Conservation (phyloP, 2,797 vertebrate species). For the Pangasius krempfi region DNA sequence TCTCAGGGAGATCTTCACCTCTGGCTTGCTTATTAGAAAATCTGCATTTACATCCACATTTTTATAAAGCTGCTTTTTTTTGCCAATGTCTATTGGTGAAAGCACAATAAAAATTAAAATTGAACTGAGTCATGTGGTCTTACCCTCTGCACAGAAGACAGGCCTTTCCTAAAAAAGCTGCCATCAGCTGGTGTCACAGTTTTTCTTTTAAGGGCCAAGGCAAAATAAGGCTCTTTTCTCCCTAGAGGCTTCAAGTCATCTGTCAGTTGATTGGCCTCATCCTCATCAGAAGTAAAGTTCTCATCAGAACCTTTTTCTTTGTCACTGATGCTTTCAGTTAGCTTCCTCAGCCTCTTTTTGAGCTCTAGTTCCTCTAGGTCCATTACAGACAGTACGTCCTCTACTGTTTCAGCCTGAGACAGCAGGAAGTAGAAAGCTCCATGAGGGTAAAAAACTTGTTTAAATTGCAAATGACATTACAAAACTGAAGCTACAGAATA, state of each 20-base stretch:
- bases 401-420: slow-evolving; percentile 19
- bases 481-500: no score
- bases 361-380: slow-evolving; percentile 82
- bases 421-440: not conserved
- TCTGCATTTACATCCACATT: not conserved
- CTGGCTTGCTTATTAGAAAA: not conserved
- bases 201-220: slow-evolving; percentile 51
- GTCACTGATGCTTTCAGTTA: slow-evolving; percentile 85
- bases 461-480: no score
- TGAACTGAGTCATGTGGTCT: slow-evolving; percentile 5
- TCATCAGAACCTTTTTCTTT: slow-evolving; percentile 59
- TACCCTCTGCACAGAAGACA: slow-evolving; percentile 77
- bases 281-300: slow-evolving; percentile 80
- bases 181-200: not conserved
- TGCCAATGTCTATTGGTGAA: not conserved
- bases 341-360: slow-evolving; percentile 80
- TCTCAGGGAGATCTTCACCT: not conserved
- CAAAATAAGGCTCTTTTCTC: slow-evolving; percentile 49
- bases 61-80: not conserved
- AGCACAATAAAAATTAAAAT: not conserved
- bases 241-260: slow-evolving; percentile 48
- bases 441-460: no score
- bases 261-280: slow-evolving; percentile 48
- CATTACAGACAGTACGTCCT: slow-evolving; percentile 29
- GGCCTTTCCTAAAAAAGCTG: slow-evolving; percentile 67